Evolutionary conservation across 2,797 vertebrate species (phyloP), one percentile per base, ranked within the genome.

Genomic region (Girardinus metallicus): DNA sequence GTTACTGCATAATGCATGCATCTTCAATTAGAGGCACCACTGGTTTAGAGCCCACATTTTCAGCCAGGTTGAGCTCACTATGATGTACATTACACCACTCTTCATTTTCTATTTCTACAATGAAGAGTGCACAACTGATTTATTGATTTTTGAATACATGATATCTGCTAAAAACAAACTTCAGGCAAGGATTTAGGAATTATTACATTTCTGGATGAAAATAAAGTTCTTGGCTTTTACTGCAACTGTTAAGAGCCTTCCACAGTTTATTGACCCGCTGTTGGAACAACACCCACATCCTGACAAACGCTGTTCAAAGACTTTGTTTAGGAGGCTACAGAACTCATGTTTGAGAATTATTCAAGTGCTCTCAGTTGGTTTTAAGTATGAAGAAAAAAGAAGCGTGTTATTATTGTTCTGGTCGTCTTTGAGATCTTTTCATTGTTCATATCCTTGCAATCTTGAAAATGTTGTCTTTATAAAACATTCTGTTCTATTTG

Each of bases 251-350:
- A 53, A 36, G 5, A 53, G 31, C 31, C 31, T 49, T 74, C n/a
- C 31, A 74, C 41, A 16, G 70, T 44, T 72, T 44, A 41, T 26
- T 71, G 68, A 71, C 41, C 68, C n/a, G 26, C 39, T 71, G 70
- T 12, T 72, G 29, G 46, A n/a, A 46, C 70, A 46, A 44, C 43
- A 46, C 41, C 41, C n/a, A 29, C 43, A 46, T 29, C 13, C 41
- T 46, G 12, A n/a, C 26, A 29, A 15, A 70, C 11, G 23, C 5
- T 41, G 23, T n/a, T 43, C 5, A 70, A 70, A 44, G 66, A 70
- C 34, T 68, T 68, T 23, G 21, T 36, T 39, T 68, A 43, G 36
- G 21, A 68, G 21, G 51, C 72, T 13, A 5, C 44, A 39, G 36
- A 39, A 53, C 31, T 51, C 18, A 8, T 23, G 5, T 74, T 55